Percentiles rank a stretch among this genome's conserved stretches.
These are phyloP conservation scores for Drosophila helvetica DNA, from an alignment of 2,888 invertebrate genomes.

Conservation along the genomic window DNA sequence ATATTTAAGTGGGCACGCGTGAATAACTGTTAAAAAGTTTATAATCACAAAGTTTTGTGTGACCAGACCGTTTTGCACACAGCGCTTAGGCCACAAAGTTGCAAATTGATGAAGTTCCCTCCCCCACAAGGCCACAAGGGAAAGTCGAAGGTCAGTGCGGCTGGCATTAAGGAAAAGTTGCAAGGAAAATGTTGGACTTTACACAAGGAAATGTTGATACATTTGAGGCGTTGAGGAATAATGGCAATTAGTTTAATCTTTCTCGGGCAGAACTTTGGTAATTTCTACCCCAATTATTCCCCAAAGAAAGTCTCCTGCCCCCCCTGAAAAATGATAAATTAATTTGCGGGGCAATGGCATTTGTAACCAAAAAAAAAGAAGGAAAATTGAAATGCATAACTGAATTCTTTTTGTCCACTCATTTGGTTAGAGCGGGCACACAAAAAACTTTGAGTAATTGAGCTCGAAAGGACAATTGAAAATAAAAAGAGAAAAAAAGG, in stretches of 20 bases:
- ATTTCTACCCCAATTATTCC: not conserved
- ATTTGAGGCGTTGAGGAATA: not conserved
- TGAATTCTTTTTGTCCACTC: constrained; percentile 44
- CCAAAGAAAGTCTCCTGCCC: not conserved
- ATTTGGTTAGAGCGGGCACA: constrained; percentile 46
- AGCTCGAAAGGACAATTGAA: constrained; percentile 46
- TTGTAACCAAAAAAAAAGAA: constrained; percentile 54
- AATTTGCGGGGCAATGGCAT: constrained; percentile 54
- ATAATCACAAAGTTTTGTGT: constrained; percentile 38
- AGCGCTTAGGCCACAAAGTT: constrained; percentile 14
- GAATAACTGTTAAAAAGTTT: constrained; percentile 59
- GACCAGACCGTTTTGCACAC: constrained; percentile 19
- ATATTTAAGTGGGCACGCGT: constrained; percentile 75
- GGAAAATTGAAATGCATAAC: constrained; percentile 68
- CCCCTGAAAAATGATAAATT: constrained; percentile 60
- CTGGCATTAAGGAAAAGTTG: not conserved
- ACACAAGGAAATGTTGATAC: not conserved
- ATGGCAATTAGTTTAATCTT: not conserved
- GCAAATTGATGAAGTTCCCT: not conserved
- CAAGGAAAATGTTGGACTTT: not conserved
- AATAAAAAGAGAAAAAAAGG: constrained; percentile 20
- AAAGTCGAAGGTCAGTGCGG: constrained; percentile 2
- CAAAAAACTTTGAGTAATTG: constrained; percentile 75
- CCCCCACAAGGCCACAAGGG: too few relatives aligned
- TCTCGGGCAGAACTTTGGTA: not conserved